Evolutionary conservation across 2,888 invertebrate species (phyloP).

Genomic region (Morpho helenor): DNA sequence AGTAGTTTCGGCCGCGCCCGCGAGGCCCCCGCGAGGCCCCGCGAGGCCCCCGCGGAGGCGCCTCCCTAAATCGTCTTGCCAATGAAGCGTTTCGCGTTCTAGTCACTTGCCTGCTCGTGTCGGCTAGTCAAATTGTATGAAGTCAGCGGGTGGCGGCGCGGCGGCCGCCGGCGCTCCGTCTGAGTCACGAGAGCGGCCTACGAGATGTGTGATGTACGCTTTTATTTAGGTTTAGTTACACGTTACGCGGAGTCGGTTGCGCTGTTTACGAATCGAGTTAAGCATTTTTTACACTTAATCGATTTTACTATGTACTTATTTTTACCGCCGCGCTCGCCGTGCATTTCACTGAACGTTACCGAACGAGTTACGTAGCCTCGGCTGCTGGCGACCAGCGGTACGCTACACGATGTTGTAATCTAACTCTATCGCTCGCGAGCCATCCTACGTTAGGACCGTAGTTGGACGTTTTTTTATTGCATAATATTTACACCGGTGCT

Average conservation of each 20-base stretch:
- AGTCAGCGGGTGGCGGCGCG: conserved; percentile 14
- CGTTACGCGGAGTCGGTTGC: conserved; percentile 40
- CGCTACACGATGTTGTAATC: conserved; percentile 46
- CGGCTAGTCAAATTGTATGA: conserved; percentile 64
- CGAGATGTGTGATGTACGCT: conserved; percentile 52
- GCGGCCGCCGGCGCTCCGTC: conserved; percentile 35
- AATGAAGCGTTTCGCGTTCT: conserved; percentile 68
- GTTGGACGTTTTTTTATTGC: conserved; percentile 43
- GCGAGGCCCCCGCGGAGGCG: conserved; percentile 8
- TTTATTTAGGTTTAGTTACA: conserved; percentile 54
- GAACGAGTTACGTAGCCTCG: conserved; percentile 64
- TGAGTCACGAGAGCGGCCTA: conserved; percentile 71
- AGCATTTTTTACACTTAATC: conserved; percentile 51
- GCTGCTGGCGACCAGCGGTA: conserved; percentile 66
- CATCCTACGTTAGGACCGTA: conserved; percentile 46
- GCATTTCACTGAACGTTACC: conserved; percentile 62
- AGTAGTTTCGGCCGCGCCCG: conserved; percentile 2
- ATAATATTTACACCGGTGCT: conserved; percentile 53
- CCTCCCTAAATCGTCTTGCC: conserved; percentile 54
- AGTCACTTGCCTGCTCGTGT: conserved; percentile 73
- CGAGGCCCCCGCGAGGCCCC: not conserved
- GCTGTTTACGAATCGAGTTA: conserved; percentile 58
- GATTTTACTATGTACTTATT: conserved; percentile 33
- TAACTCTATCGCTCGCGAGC: conserved; percentile 50
- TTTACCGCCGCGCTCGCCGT: conserved; percentile 30